Percentiles rank a stretch among this genome's conserved stretches.
Evolutionary conservation across 2,888 invertebrate genomes (phyloP).

Genomic region (Drosophila nigricruria): DNA sequence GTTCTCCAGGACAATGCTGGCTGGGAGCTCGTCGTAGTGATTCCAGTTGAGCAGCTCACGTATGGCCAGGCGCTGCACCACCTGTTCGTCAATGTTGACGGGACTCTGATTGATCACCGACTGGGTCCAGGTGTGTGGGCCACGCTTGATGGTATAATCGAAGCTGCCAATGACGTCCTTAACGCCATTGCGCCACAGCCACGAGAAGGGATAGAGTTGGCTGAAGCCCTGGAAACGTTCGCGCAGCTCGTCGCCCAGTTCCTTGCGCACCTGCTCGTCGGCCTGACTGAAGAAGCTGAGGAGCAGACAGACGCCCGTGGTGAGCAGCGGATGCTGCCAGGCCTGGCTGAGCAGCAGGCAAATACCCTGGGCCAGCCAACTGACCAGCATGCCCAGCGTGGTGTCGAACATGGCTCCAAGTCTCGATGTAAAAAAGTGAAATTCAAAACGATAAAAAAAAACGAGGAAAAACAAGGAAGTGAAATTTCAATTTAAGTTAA

Average conservation of each 20-base stretch:
- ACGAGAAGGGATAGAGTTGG: constrained; percentile 7
- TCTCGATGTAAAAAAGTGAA: not conserved
- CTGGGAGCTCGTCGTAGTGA: constrained; percentile 86
- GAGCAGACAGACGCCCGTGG: constrained; percentile 66
- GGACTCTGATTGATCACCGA: constrained; percentile 85
- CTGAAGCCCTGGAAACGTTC: constrained; percentile 18
- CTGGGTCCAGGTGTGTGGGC: constrained; percentile 85
- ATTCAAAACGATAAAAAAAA: constrained; percentile 7
- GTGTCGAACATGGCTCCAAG: constrained; percentile 60
- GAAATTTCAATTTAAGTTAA: constrained; percentile 25
- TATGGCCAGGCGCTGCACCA: constrained; percentile 76
- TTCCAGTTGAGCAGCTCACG: constrained; percentile 86
- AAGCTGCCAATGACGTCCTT: constrained; percentile 5
- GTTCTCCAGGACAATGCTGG: constrained; percentile 86
- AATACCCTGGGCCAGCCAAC: constrained; percentile 47
- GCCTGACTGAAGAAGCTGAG: constrained; percentile 60
- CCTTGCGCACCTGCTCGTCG: constrained; percentile 46
- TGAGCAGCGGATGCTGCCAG: constrained; percentile 74
- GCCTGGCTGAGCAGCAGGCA: constrained; percentile 57
- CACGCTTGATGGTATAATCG: constrained; percentile 55
- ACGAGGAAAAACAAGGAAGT: not conserved
- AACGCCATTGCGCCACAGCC: not conserved
- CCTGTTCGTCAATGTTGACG: constrained; percentile 84
- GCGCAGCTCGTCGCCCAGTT: constrained; percentile 22
- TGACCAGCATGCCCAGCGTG: constrained; percentile 48